Base-by-base conservation (phyloP, 2,888 invertebrate species). In the Myopa tessellatipennis region DNA sequence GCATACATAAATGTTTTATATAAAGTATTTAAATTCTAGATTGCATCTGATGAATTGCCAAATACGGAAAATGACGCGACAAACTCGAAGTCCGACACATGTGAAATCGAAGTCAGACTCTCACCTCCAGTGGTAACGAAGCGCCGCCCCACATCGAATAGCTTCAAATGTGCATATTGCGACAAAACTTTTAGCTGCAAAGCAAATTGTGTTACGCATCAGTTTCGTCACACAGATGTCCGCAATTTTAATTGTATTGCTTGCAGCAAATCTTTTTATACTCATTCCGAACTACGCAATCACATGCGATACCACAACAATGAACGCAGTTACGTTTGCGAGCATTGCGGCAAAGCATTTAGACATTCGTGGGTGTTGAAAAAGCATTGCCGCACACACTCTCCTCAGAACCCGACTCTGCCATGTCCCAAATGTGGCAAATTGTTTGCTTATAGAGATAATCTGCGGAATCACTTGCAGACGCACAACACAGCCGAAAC, bases 261-360 rank as follows among this genome's bases (percentile, higher is more conserved):
- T 12, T 76, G 76, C n/a, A 10, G 7, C 1, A 76, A 71, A 52
- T 34, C 34, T 5, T 76, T 76, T 38, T 76, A 76, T 36, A 52
- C 76, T 1, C 45, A 70, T 36, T n/a, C 18, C 34, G 70, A 70
- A 71, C 60, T 70, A n/a, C 50, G 45, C n/a, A 71, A 63, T 36
- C 76, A 76, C 38, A 65, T 60, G 63, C 70, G 63, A 0, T 63
- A 36, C 10, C 70, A 76, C 38, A 76, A 50, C 14, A 52, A 76
- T 45, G 76, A 76, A 52, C 76, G 52, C 4, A 8, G 55, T 7
- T 76, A 26, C 38, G 52, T 76, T 1, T 76, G 75, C 26, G 75
- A 75, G 45, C 36, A 75, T 26, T 75, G 75, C n/a, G 75, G 75
- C 34, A 75, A 75, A 60, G 75, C 45, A 26, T 75, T 75, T 60